These are phyloP conservation scores for Brachyptera risi DNA, from an alignment of 2,888 invertebrate genomes.

Conservation along the genomic window DNA sequence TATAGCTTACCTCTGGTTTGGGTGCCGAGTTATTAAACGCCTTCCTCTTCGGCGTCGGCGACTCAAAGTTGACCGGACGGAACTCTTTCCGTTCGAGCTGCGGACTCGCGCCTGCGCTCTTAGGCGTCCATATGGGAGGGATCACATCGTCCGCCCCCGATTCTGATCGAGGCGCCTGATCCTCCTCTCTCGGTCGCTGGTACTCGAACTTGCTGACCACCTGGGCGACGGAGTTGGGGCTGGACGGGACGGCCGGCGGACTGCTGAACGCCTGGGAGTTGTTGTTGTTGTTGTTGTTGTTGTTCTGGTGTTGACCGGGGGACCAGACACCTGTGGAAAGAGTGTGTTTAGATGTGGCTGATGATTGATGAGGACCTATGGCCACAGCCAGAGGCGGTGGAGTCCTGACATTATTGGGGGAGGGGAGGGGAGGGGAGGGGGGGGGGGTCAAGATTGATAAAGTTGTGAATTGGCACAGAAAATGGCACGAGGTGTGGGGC, in stretches of 20 bases:
- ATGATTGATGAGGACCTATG: no score
- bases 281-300: conserved; percentile 24
- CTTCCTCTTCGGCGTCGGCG: conserved; percentile 59
- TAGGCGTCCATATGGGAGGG: conserved; percentile 75
- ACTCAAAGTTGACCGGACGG: conserved; percentile 72
- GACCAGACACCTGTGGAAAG: conserved; percentile 56
- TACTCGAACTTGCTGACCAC: neutral
- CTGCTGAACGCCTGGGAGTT: conserved; percentile 40
- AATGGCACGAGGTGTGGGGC: no score
- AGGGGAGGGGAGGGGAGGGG: no score
- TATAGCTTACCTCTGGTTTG: no score
- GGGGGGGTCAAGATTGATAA: no score
- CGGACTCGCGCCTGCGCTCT: conserved; percentile 67
- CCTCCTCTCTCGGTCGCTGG: neutral
- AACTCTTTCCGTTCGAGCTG: conserved; percentile 70
- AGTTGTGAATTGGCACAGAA: no score
- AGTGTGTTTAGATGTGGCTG: no score
- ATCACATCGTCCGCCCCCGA: conserved; percentile 42
- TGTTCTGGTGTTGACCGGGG: conserved; percentile 45
- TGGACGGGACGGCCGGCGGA: conserved; percentile 46
- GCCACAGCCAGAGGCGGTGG: no score
- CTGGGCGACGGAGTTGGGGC: conserved; percentile 5
- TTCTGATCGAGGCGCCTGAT: neutral
- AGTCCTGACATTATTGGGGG: no score
- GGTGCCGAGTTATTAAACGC: no score